Evolutionary conservation across 2,888 invertebrate genomes (phyloP), one percentile per base, ranked within the genome.

Genomic region (Drosophila prostipennis): DNA sequence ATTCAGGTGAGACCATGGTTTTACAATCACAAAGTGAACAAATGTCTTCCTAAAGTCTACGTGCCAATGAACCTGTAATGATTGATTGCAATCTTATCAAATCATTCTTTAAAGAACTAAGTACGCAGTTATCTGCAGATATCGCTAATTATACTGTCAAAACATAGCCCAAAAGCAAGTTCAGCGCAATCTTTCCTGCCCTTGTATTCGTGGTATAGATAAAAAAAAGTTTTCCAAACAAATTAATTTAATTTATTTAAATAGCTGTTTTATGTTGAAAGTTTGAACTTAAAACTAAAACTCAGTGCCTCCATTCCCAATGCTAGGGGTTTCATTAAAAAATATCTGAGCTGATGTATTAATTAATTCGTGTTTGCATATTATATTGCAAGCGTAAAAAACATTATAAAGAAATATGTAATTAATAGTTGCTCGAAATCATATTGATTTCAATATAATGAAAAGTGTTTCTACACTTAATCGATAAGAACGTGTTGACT

Each of bases 1-100:
- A 75, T 54, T 55, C 65, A 36, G 65, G 79, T 80, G 6, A 74
- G 72, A n/a, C 11, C 34, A 37, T 37, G 6, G 13, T 13, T 19
- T 7, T 5, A 37, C 19, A 19, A 8, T 55, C 4, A 16, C 5
- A 14, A 23, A 34, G 19, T 11, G 14, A 55, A 34, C 7, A 14
- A 14, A 46, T 7, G 5, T 2, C 6, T 8, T 13, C 0, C 8
- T 32, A 11, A 11, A 19, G 6, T 13, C 14, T 43, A 59, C 59
- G 37, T 59, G 59, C 45, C 45, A 37, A 19, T 39, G 58, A 45
- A 37, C 43, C n/a, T 13, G 6, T 14, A 1, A 10, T 39, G 14
- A 60, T 46, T 59, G 26, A 39, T 39, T 16, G 32, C 39, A 60
- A 23, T 60, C 60, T 60, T 61, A 61, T 61, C 60, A 32, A 16